Evolutionary conservation across 1,140 invertebrate genomes (phyloP).

Genomic region (Drosophila pseudoobscura): DNA sequence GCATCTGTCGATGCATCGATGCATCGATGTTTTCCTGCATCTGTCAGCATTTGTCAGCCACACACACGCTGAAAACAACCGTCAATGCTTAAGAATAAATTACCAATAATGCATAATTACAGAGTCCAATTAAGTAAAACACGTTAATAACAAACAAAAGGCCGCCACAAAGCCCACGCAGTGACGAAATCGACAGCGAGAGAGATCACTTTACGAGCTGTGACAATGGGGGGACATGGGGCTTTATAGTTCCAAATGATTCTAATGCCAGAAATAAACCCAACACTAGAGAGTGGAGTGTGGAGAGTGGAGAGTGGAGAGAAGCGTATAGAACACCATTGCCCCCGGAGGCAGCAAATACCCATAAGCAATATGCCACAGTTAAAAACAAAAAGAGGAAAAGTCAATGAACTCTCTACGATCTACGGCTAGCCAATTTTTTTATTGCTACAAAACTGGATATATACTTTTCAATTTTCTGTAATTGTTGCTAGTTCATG

Average conservation of each 20-base stretch:
- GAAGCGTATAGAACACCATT: slow-evolving; percentile 5
- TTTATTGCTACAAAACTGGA: slow-evolving; percentile 63
- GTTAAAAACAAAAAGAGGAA: slow-evolving; percentile 42
- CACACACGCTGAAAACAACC: slow-evolving; percentile 7
- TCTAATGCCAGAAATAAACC: slow-evolving; percentile 24
- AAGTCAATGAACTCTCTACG: slow-evolving; percentile 56
- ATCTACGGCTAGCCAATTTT: slow-evolving; percentile 61
- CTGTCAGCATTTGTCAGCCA: slow-evolving; percentile 8
- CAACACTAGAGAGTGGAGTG: slow-evolving; percentile 3
- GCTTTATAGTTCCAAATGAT: background rate
- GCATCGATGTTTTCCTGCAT: slow-evolving; percentile 15
- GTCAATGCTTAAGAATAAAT: slow-evolving; percentile 23
- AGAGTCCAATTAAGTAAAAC: slow-evolving; percentile 62
- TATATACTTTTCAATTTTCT: slow-evolving; percentile 72
- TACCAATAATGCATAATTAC: slow-evolving; percentile 68
- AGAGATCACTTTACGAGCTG: slow-evolving; percentile 20
- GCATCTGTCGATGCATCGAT: background rate
- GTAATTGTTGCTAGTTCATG: slow-evolving; percentile 64
- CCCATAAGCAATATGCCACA: slow-evolving; percentile 33
- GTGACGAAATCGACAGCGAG: slow-evolving; percentile 47
- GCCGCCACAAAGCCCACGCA: slow-evolving; percentile 61
- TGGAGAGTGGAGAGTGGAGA: background rate
- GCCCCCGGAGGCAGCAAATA: slow-evolving; percentile 21
- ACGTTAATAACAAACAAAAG: slow-evolving; percentile 40
- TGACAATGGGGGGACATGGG: slow-evolving; percentile 30